These are phyloP conservation scores for Cynoglossus semilaevis DNA, from an alignment of 2,113 vertebrate genomes.

Conservation along the genomic window DNA sequence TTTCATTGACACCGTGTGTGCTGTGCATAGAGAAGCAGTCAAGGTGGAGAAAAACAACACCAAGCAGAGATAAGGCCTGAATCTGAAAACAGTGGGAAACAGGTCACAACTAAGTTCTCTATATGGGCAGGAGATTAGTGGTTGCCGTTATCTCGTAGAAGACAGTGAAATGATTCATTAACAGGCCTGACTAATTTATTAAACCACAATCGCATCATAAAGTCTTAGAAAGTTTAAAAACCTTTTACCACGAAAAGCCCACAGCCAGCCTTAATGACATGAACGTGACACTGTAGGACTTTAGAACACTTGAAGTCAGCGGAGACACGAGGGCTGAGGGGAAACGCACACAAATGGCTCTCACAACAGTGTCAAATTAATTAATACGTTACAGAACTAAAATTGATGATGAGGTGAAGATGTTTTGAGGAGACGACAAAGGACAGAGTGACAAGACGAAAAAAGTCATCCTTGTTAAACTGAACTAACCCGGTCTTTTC, in stretches of 20 bases:
- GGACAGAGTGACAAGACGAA: conserved; percentile 50
- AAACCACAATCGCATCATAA: conserved; percentile 23
- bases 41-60: conserved; percentile 19
- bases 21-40: conserved; percentile 13
- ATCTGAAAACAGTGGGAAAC: conserved; percentile 35
- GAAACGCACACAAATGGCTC: conserved; percentile 24
- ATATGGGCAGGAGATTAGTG: conserved; percentile 48
- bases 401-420: not conserved
- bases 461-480: conserved; percentile 39
- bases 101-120: conserved; percentile 61
- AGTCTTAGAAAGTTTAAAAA: conserved; percentile 44
- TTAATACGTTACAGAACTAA: conserved; percentile 22
- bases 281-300: conserved; percentile 47
- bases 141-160: conserved; percentile 21
- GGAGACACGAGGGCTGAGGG: conserved; percentile 13
- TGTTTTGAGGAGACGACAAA: conserved; percentile 17
- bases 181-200: conserved; percentile 14
- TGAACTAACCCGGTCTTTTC: conserved; percentile 37
- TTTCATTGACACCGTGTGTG: conserved; percentile 17
- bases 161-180: conserved; percentile 17
- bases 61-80: conserved; percentile 27
- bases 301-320: conserved; percentile 44
- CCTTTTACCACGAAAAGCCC: conserved; percentile 28
- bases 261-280: conserved; percentile 44
- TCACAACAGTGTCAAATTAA: conserved; percentile 6